These are phyloP conservation scores for Phenganax stokvisi DNA, from an alignment of 92 coral and sea anemone species.

Conservation along the genomic window DNA sequence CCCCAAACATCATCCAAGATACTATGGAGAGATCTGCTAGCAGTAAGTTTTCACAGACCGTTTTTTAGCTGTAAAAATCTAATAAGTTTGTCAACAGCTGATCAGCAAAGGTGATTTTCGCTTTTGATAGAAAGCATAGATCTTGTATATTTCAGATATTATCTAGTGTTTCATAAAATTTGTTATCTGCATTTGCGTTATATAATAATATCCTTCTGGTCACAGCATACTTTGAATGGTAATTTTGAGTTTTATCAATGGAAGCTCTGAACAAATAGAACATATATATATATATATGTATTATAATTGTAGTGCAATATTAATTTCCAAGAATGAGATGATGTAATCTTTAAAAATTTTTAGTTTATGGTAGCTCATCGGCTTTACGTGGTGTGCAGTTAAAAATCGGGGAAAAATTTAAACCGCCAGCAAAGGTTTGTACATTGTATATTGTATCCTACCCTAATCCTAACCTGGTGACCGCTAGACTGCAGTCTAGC, in stretches of 20 bases:
- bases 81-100: background rate
- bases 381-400: slow-evolving; percentile 86
- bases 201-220: background rate
- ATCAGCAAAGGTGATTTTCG: background rate
- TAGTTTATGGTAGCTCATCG: slow-evolving; percentile 78
- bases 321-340: background rate
- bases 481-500: no score
- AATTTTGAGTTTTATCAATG: no score
- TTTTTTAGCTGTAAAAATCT: background rate
- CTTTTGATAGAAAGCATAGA: no score
- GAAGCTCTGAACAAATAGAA: no score
- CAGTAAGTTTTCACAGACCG: slow-evolving; percentile 1
- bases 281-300: no score
- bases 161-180: background rate
- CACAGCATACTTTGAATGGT: background rate
- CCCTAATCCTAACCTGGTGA: no score
- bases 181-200: background rate
- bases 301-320: no score
- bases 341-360: background rate
- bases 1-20: background rate
- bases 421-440: slow-evolving; percentile 89
- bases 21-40: slow-evolving; percentile 1
- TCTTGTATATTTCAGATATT: background rate
- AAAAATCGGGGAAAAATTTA: slow-evolving; percentile 79
- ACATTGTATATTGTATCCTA: background rate